Percentiles rank a stretch among this genome's conserved stretches.
phyloP scores from a whole-genome alignment of 2,888 invertebrate species.

The Mythimna pallens region DNA sequence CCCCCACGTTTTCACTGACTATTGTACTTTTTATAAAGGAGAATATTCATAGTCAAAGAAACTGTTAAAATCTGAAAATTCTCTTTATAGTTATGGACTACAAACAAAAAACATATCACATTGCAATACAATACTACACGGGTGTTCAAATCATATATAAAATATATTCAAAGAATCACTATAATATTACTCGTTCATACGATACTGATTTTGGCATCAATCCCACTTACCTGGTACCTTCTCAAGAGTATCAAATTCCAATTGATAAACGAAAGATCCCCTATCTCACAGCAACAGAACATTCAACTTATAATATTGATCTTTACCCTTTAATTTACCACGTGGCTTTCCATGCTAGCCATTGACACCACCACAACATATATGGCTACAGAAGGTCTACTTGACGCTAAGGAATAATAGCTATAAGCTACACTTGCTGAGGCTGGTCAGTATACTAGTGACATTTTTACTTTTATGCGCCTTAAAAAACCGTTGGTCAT shows the following conservation, averaged over 20 bases:
- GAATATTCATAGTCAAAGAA: too few relatives aligned
- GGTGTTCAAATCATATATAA: not conserved
- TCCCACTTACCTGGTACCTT: not conserved
- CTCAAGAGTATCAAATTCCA: conserved; percentile 42
- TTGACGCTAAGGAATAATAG: not conserved
- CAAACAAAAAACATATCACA: not conserved
- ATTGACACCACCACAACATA: not conserved
- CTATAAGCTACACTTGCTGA: not conserved
- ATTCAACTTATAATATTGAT: conserved; percentile 47
- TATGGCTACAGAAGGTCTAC: conserved; percentile 6
- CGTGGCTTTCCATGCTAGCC: conserved; percentile 17
- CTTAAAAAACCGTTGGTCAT: too few relatives aligned
- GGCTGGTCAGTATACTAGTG: not conserved
- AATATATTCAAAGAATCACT: not conserved
- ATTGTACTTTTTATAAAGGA: too few relatives aligned
- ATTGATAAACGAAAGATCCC: conserved; percentile 34
- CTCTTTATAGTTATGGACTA: too few relatives aligned
- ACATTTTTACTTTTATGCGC: not conserved
- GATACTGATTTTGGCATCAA: conserved; percentile 9
- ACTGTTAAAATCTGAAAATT: too few relatives aligned
- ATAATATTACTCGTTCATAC: not conserved
- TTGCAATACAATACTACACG: not conserved
- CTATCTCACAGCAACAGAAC: conserved; percentile 31
- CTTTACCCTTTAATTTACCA: conserved; percentile 34
- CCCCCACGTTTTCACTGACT: too few relatives aligned